Base-by-base conservation (phyloP, 2,797 vertebrate species). In the Propithecus deckenii region DNA sequence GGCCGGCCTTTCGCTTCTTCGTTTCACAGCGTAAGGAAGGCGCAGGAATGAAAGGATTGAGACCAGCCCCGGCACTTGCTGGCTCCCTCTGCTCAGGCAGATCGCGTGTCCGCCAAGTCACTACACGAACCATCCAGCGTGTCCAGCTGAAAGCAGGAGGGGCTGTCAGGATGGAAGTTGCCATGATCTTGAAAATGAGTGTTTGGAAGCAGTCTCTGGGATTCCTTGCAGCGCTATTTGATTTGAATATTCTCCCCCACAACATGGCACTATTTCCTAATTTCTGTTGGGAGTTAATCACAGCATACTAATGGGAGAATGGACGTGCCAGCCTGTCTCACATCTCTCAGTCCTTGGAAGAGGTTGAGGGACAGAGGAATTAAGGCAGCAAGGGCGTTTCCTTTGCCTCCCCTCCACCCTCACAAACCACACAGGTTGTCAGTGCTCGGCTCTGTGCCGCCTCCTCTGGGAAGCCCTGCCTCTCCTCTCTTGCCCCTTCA, bases 171-270 rank as follows among this genome's bases (percentile, higher is more conserved):
- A 30, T 7, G 48, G 67, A n/a, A 32, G 28, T 35, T n/a, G 15
- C 52, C 14, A 57, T 80, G n/a, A 35, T 61, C 80, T 90, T 87
- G 90, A 96, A 88, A 76, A 74, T 32, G 55, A 76, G 6, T 17
- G 72, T 75, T 59, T 86, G 38, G 35, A 41, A 59, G 48, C 55
- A 30, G 41, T 81, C 50, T 35, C 76, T 72, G 30, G 35, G 90
- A 86, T 71, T 57, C 15, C 79, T 86, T n/a, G 35, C 30, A 22
- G 72, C 63, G 83, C 32, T 71, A 4, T n/a, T 76, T 74, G 43
- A 25, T 59, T 75, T 12, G 59, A 41, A 20, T 74, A 83, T 59
- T 55, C 52, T 74, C 32, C 74, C 50, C 55, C n/a, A 11, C 13
- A 52, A 67, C 48, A 22, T 30, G 57, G 43, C n/a, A 18, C 50